Percentiles rank a stretch among this genome's conserved stretches.
Conservation (phyloP, 1,140 invertebrate genomes). For the Pinna nobilis region DNA sequence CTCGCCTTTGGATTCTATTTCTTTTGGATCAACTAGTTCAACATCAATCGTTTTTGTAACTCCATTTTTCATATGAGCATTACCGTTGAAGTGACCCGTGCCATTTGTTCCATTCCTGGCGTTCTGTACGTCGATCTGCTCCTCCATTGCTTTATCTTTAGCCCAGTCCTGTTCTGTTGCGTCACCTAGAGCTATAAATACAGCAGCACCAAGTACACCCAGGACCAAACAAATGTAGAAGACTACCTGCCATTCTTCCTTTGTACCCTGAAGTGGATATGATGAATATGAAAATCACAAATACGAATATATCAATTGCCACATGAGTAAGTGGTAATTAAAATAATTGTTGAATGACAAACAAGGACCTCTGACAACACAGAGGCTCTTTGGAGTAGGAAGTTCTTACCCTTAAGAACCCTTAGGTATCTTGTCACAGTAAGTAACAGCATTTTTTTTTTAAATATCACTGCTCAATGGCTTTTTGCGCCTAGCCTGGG, state of each 20-base stretch:
- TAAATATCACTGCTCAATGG: no score
- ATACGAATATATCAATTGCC: not conserved
- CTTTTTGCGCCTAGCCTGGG: no score
- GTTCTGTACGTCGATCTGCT: not conserved
- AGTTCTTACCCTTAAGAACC: not conserved
- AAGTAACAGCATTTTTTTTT: no score
- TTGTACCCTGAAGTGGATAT: conserved; percentile 58
- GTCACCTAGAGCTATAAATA: conserved; percentile 68
- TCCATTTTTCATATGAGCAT: no score
- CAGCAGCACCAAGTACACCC: conserved; percentile 64
- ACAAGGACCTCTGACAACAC: no score
- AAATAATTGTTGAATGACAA: not conserved
- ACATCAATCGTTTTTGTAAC: no score
- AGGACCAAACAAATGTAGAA: conserved; percentile 72
- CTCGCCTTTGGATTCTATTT: no score
- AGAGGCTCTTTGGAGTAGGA: not conserved
- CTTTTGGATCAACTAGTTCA: no score
- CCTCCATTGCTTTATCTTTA: conserved; percentile 16
- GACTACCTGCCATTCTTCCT: conserved; percentile 72
- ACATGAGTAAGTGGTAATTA: not conserved
- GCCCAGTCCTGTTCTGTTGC: conserved; percentile 67
- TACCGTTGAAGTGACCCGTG: no score
- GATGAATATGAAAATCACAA: not conserved
- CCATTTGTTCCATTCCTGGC: no score
- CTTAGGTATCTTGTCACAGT: no score